Percentiles rank a stretch among this genome's conserved stretches.
Evolutionary conservation across 35 echinoderm and acorn worm species (phyloP).

Genomic region (Apostichopus japonicus): DNA sequence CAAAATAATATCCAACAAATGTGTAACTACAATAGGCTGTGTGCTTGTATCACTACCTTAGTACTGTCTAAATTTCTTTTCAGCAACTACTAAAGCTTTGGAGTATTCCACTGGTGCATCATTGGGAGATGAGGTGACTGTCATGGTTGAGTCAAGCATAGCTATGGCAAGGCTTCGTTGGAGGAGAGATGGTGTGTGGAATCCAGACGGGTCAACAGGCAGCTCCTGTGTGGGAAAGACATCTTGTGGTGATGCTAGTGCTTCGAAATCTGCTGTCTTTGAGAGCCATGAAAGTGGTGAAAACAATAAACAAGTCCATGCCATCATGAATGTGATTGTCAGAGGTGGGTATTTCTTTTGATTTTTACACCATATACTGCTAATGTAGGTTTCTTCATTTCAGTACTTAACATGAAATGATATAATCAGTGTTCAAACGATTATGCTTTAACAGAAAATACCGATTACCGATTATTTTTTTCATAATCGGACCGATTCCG

Average conservation of each 20-base stretch:
- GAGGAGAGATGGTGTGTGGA: conserved; percentile 1
- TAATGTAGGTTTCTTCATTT: too few relatives aligned
- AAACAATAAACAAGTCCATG: neutral
- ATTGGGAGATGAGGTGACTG: neutral
- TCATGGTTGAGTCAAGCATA: neutral
- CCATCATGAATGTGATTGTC: neutral
- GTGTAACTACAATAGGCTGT: too few relatives aligned
- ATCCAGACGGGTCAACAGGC: neutral
- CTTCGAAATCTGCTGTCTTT: neutral
- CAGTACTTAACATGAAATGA: too few relatives aligned
- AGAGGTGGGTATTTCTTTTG: too few relatives aligned
- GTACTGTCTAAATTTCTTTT: too few relatives aligned
- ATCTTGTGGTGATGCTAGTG: neutral
- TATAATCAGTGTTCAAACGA: too few relatives aligned
- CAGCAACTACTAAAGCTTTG: neutral
- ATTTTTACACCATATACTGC: too few relatives aligned
- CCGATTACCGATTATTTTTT: too few relatives aligned
- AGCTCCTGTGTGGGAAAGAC: neutral
- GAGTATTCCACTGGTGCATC: neutral
- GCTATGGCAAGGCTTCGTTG: neutral
- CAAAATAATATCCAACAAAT: too few relatives aligned
- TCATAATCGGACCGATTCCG: too few relatives aligned
- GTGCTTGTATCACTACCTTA: too few relatives aligned
- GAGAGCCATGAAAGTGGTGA: neutral
- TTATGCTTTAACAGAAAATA: too few relatives aligned